phyloP scores from a whole-genome alignment of 2,888 invertebrate genomes.

The Sycophila texana region DNA sequence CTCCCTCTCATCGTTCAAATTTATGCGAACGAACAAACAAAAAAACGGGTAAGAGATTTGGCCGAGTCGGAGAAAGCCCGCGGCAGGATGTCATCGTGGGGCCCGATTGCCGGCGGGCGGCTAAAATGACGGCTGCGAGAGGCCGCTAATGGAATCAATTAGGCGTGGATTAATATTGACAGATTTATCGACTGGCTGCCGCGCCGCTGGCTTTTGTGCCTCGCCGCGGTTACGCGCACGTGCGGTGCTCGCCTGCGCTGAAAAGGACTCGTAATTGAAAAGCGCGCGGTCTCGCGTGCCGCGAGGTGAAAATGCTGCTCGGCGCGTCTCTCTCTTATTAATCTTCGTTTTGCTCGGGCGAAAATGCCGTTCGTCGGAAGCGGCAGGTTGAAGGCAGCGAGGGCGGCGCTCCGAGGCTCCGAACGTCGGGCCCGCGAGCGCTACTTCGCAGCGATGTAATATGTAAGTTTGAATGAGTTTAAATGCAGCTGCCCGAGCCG shows the following conservation, averaged over 20 bases:
- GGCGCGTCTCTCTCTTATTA: slow-evolving; percentile 44
- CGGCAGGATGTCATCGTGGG: too few relatives aligned
- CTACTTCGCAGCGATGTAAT: neutral
- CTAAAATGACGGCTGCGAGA: slow-evolving; percentile 18
- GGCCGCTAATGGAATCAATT: slow-evolving; percentile 67
- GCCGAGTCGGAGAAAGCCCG: slow-evolving; percentile 34
- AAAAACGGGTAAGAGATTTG: too few relatives aligned
- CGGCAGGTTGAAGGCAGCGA: slow-evolving; percentile 41
- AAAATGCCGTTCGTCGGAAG: slow-evolving; percentile 40
- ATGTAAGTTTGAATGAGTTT: slow-evolving; percentile 41
- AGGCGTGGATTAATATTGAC: slow-evolving; percentile 68
- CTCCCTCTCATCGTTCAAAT: too few relatives aligned
- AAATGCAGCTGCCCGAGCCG: slow-evolving; percentile 5
- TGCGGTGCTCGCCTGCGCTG: neutral
- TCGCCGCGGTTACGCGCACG: slow-evolving; percentile 59
- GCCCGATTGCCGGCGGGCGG: slow-evolving; percentile 28
- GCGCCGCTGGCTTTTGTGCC: slow-evolving; percentile 60
- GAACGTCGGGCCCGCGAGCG: neutral
- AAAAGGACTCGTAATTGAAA: slow-evolving; percentile 63
- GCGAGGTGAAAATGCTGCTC: slow-evolving; percentile 36
- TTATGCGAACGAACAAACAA: neutral
- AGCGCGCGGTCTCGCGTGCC: slow-evolving; percentile 46
- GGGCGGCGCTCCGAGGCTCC: slow-evolving; percentile 52
- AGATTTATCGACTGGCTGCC: slow-evolving; percentile 65
- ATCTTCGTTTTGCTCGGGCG: slow-evolving; percentile 41